Conservation (phyloP, 2,888 invertebrate species). For the Cataglyphis rosenhaueri region DNA sequence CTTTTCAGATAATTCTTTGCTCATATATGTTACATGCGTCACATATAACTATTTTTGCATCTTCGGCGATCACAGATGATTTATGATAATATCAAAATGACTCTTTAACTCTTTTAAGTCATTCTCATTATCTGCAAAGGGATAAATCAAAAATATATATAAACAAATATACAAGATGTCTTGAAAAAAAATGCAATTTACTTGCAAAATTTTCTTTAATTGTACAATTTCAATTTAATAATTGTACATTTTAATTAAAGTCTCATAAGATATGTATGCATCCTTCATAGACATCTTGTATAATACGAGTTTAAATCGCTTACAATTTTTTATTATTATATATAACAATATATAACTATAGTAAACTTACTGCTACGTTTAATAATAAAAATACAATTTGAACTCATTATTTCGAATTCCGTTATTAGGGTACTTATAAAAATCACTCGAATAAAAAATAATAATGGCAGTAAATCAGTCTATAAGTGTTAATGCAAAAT, state of each 20-base stretch:
- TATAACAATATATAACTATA: neutral
- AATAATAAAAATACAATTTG: constrained; percentile 14
- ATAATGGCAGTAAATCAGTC: constrained; percentile 72
- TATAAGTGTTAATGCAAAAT: constrained; percentile 42
- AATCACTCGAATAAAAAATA: constrained; percentile 8
- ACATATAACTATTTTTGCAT: constrained; percentile 19
- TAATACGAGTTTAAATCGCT: neutral
- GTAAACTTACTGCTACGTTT: constrained; percentile 18
- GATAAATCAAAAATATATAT: neutral
- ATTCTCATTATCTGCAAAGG: constrained; percentile 1
- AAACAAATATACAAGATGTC: constrained; percentile 4
- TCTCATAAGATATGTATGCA: neutral
- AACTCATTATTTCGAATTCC: neutral
- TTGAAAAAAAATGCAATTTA: neutral
- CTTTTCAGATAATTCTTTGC: constrained; percentile 29
- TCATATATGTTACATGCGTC: neutral
- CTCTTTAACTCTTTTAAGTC: constrained; percentile 1
- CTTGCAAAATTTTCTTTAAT: neutral
- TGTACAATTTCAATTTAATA: neutral
- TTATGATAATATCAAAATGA: constrained; percentile 17
- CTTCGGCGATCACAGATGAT: constrained; percentile 48
- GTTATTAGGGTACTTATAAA: neutral
- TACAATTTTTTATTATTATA: neutral
- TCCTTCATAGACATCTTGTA: neutral
- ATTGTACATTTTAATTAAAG: neutral